Percentiles rank a stretch among this genome's conserved stretches.
Conservation (phyloP, 2,797 vertebrate species). For the Mergus octosetaceus region DNA sequence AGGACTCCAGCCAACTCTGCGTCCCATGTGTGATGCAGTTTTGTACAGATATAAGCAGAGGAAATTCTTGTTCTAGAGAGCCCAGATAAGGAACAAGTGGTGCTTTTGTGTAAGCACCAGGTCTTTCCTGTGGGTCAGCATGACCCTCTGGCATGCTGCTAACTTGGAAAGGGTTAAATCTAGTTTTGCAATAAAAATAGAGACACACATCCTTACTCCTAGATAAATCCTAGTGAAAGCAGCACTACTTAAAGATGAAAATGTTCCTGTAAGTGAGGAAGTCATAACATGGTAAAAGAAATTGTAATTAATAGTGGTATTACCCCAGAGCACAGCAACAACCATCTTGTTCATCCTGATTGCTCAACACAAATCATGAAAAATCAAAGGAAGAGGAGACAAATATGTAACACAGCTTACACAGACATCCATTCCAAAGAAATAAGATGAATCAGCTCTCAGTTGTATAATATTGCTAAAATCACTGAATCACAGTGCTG, state of each 20-base stretch:
- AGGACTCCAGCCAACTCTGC: neutral
- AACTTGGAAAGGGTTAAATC: slow-evolving; percentile 9
- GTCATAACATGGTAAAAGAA: neutral
- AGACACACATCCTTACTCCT: neutral
- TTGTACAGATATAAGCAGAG: neutral
- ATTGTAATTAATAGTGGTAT: neutral
- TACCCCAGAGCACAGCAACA: neutral
- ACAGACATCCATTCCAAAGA: neutral
- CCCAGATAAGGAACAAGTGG: neutral
- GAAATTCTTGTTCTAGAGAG: neutral
- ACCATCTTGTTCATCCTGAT: neutral
- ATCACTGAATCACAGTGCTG: neutral
- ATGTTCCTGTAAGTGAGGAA: neutral
- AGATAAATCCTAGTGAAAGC: neutral
- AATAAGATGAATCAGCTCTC: neutral
- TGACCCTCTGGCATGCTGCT: neutral
- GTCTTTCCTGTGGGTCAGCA: slow-evolving; percentile 17
- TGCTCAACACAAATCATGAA: neutral
- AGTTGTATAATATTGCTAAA: neutral
- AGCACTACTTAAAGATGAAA: neutral
- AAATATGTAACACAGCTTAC: neutral
- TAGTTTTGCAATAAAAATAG: neutral
- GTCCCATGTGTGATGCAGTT: neutral
- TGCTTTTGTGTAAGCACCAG: neutral
- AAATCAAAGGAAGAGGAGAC: neutral